These are phyloP conservation scores for Penelope pileata DNA, from an alignment of 2,113 vertebrate genomes.

Conservation along the genomic window DNA sequence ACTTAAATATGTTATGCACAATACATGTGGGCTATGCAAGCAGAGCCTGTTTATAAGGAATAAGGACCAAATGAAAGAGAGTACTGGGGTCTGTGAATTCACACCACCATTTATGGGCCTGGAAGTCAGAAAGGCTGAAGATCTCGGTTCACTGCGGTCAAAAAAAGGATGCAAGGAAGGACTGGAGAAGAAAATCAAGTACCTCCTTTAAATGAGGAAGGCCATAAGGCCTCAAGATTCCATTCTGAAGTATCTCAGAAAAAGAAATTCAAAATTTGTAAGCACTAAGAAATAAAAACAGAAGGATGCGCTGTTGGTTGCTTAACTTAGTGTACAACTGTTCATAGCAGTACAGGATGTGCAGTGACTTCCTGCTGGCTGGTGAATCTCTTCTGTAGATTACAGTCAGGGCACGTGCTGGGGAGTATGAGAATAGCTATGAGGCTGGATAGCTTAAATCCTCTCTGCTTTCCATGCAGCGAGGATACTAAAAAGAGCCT, in stretches of 20 bases:
- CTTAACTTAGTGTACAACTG: not conserved
- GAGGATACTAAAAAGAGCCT: not conserved
- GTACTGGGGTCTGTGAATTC: not conserved
- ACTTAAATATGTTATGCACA: not conserved
- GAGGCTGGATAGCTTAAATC: not conserved
- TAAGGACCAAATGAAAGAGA: not conserved
- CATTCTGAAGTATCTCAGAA: not conserved
- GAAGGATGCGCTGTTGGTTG: not conserved
- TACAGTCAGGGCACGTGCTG: not conserved
- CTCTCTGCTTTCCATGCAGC: not conserved
- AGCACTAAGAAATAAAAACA: conserved; percentile 2
- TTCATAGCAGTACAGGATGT: not conserved
- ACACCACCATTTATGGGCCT: not conserved
- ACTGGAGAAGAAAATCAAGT: not conserved
- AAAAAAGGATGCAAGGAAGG: not conserved
- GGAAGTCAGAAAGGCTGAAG: not conserved
- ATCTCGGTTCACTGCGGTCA: not conserved
- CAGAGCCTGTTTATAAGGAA: not conserved
- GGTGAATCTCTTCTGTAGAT: not conserved
- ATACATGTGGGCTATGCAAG: not conserved
- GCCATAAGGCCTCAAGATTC: not conserved
- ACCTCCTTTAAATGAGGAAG: not conserved
- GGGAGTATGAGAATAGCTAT: not conserved
- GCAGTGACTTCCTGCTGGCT: not conserved
- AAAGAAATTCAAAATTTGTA: not conserved